Evolutionary conservation across 2,113 vertebrate species (phyloP), one percentile per base, ranked within the genome.

Genomic region (Laterallus jamaicensis): DNA sequence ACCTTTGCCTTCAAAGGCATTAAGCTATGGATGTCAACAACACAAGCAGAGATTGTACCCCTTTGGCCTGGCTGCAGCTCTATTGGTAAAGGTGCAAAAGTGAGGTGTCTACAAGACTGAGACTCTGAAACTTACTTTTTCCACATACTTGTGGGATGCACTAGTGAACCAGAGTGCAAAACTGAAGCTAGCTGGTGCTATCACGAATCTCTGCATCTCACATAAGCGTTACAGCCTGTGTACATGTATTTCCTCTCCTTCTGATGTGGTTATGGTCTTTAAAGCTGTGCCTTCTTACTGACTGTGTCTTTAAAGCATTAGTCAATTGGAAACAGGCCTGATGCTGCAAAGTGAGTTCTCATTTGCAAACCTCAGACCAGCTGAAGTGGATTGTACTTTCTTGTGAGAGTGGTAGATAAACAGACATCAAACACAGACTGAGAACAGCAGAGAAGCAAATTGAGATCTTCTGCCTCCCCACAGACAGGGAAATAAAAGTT

Each of bases 231-330:
- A 29, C 22, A 86, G 63, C 39, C 40, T 79, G 40, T 71, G 39
- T 64, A 32, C 15, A 17, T 17, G 3, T 63, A 70, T 78, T 94
- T 73, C 13, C 6, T 82, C 39, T 88, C 24, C 50, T 86, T 94
- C 80, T 96, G 74, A 89, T 93, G 90, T 96, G 92, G 82, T 85
- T 89, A 68, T 11, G 4, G n/a, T 11, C 55, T 86, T 79, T 56
- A 93, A 88, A 79, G 75, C 29, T 86, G 25, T 66, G 67, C 29
- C 37, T 91, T 94, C 50, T 86, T 26, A 91, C 47, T 80, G 59
- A 67, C 55, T 68, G 39, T 55, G 29, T 62, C 76, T 82, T 91
- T 86, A 69, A 94, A 90, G 64, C 66, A 31, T 39, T 78, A 92
- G 24, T n/a, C 71, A 69, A 62, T 35, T 96, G 60, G 86, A 91